Base-by-base conservation (phyloP, 2,113 vertebrate species). In the Oplegnathus fasciatus region DNA sequence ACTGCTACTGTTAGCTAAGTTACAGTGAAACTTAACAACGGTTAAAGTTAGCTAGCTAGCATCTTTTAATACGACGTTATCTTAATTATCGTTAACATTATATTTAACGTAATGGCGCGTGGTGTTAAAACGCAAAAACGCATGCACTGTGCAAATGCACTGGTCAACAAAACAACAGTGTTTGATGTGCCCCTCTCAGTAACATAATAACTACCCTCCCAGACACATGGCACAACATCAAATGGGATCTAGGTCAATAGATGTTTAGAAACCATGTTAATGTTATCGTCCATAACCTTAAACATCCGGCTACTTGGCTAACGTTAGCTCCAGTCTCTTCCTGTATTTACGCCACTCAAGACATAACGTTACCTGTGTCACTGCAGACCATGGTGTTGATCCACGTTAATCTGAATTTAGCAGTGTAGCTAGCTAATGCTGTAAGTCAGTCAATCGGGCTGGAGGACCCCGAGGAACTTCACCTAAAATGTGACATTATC, bases 401-500 rank as follows among this genome's bases (percentile, higher is more conserved):
- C 18, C 14, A 2, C 4, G 1, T 40, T 26, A 9, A 37, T 0
- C 30, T 50, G 4, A 22, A 17, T 54, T 17, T 11, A 71, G 6
- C 22, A 37, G 22, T 40, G 40, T 8, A 32, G 15, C n/a, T n/a
- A n/a, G n/a, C 52, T 18, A 10, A 20, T 73, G 34, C 9, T 72
- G 69, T 9, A 17, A n/a, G n/a, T n/a, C n/a, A n/a, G 11, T 26
- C 55, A 24, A 5, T 9, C 0, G 0, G 1, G 9, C 2, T 4
- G 6, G 20, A 34, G 1, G 30, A 72, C 52, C 10, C 4, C 7
- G 9, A 0, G 9, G 32, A 9, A 1, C 15, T 28, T 28, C 4
- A 18, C 9, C 28, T 13, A 24, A 6, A 32, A 37, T 37, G 11
- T 4, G 30, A 32, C 46, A 50, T 17, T 1, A 30, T 30, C n/a